Evolutionary conservation across 2,113 vertebrate genomes (phyloP).

Genomic region (Tamias sibiricus): DNA sequence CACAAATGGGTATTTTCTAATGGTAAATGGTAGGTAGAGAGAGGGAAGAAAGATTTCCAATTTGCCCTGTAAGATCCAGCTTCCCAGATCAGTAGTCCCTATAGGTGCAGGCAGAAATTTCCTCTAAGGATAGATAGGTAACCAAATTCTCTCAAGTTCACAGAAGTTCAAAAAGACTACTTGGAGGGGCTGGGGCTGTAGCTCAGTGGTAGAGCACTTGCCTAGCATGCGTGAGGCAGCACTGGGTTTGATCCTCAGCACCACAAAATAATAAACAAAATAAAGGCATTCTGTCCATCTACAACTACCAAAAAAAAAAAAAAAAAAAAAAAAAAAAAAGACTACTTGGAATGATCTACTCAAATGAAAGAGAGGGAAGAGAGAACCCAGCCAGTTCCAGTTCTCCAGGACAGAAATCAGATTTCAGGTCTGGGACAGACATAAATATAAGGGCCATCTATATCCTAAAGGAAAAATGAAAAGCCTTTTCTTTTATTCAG

Average conservation of each 20-base stretch:
- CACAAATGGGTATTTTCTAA: conserved; percentile 6
- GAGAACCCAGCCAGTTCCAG: neutral
- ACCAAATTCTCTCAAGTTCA: neutral
- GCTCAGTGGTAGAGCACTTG: too few relatives aligned
- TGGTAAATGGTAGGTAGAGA: neutral
- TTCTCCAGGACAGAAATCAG: neutral
- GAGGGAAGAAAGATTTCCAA: neutral
- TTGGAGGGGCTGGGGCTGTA: too few relatives aligned
- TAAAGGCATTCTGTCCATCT: too few relatives aligned
- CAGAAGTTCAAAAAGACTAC: conserved; percentile 25
- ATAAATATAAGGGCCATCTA: neutral
- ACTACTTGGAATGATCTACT: neutral
- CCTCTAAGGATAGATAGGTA: neutral
- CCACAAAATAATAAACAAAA: too few relatives aligned
- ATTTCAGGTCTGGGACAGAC: neutral
- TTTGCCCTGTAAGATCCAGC: neutral
- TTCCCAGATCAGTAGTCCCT: neutral
- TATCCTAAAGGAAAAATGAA: neutral
- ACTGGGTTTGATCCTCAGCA: too few relatives aligned
- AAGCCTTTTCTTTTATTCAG: neutral
- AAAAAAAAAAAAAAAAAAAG: neutral
- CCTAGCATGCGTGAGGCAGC: too few relatives aligned
- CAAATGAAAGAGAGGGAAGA: neutral
- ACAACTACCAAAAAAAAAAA: too few relatives aligned
- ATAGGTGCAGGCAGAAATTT: neutral